Evolutionary conservation across 2,797 vertebrate genomes (phyloP), one percentile per base, ranked within the genome.

Genomic region (Dryobates pubescens): DNA sequence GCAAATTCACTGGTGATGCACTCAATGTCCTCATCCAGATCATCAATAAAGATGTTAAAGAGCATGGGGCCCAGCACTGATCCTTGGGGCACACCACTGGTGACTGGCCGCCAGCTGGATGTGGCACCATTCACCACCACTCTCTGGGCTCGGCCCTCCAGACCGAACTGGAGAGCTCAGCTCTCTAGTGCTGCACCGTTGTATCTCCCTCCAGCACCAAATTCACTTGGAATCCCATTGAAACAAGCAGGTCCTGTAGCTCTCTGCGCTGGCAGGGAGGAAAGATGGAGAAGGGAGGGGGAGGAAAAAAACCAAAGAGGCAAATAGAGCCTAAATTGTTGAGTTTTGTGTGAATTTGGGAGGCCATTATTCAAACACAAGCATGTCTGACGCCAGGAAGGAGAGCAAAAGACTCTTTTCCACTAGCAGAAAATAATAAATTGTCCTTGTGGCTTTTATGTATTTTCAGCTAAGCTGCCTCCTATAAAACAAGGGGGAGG

Each of bases 281-380:
- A 69, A n/a, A 75, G 22, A 56, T 49, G 30, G 19, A 47, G 53
- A 79, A 73, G 41, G 41, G 15, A 41, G 22, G 22, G 3, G 20
- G 22, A 49, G 23, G 23, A 23, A 23, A 38, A 34, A 56, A 75
- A 45, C 36, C 36, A 58, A 54, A 47, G 47, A 38, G 51, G 19
- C 38, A 94, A 86, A 87, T 81, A 58, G 8, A 88, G 36, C 67
- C 62, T 78, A 92, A 93, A 92, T 70, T 70, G 65, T 80, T 93
- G 41, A 45, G 47, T 91, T 94, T 89, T 89, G 43, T 67, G 41
- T 75, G 83, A 89, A 69, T 89, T 89, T 86, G 59, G 86, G 51
- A 90, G 76, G 83, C 86, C 68, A 92, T 96, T 96, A 96, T 90
- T 97, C 95, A 96, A 97, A 90, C 63, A 84, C 47, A 53, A 94